These are phyloP conservation scores for Uloborus plumipes DNA, from an alignment of 2,888 invertebrate species.

Conservation along the genomic window DNA sequence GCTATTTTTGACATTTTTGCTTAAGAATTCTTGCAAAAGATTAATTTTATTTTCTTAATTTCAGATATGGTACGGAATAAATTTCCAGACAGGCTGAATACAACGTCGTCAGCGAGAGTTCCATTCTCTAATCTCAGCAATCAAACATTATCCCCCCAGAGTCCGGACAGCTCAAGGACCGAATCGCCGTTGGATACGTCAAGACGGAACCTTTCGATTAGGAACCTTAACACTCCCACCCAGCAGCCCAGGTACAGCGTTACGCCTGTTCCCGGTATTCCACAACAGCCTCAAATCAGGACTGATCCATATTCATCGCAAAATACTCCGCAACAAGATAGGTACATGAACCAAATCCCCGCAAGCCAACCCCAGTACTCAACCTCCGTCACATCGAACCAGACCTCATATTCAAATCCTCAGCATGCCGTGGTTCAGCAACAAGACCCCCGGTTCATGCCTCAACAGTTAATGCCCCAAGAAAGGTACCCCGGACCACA, in stretches of 20 bases:
- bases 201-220: slow-evolving; percentile 19
- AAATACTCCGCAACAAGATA: slow-evolving; percentile 25
- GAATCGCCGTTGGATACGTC: slow-evolving; percentile 37
- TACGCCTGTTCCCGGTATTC: not conserved
- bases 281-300: not conserved
- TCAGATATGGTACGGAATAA: slow-evolving; percentile 53
- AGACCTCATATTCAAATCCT: slow-evolving; percentile 19
- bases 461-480: slow-evolving; percentile 34
- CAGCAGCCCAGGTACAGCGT: slow-evolving; percentile 11
- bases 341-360: slow-evolving; percentile 18
- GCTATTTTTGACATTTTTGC: not conserved
- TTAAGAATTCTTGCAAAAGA: no score
- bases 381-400: slow-evolving; percentile 20
- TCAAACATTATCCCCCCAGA: slow-evolving; percentile 35
- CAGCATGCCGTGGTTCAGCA: slow-evolving; percentile 7
- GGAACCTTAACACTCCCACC: slow-evolving; percentile 10
- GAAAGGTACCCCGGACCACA: slow-evolving; percentile 15
- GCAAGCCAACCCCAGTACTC: slow-evolving; percentile 27
- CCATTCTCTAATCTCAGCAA: slow-evolving; percentile 59
- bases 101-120: slow-evolving; percentile 24
- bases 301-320: slow-evolving; percentile 3
- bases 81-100: slow-evolving; percentile 37
- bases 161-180: slow-evolving; percentile 34
- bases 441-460: slow-evolving; percentile 41
- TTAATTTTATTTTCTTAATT: not conserved